Percentiles rank a stretch among this genome's conserved stretches.
Conservation (phyloP, 2,888 invertebrate species). For the Polymixis lichenea region DNA sequence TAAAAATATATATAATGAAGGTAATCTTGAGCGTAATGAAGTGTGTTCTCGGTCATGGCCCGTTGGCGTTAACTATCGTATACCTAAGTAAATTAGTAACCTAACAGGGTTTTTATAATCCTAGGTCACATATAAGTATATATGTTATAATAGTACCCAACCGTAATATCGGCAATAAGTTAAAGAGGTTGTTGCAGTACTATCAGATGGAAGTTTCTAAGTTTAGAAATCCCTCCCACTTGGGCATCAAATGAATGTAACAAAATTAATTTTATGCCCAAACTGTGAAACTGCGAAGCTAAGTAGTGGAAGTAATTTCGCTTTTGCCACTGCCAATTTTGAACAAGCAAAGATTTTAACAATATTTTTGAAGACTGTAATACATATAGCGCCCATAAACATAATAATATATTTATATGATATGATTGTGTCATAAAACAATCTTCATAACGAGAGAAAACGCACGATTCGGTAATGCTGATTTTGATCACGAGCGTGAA, state of each 20-base stretch:
- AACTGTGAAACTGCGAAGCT: not conserved
- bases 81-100: constrained; percentile 7
- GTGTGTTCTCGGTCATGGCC: constrained; percentile 37
- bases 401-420: constrained; percentile 10
- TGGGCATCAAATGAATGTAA: not conserved
- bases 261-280: too few species aligned
- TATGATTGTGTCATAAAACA: constrained; percentile 33
- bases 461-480: constrained; percentile 55
- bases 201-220: not conserved
- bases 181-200: too few species aligned
- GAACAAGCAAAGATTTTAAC: constrained; percentile 8
- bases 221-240: not conserved
- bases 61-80: constrained; percentile 15
- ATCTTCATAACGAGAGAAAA: constrained; percentile 56
- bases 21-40: constrained; percentile 49
- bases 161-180: not conserved
- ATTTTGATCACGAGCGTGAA: constrained; percentile 62
- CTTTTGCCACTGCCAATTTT: constrained; percentile 4
- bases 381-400: constrained; percentile 6
- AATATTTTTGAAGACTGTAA: constrained; percentile 2
- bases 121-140: constrained; percentile 3
- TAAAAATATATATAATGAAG: constrained; percentile 53
- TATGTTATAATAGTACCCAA: not conserved
- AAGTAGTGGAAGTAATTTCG: constrained; percentile 3
- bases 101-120: constrained; percentile 28